Percentiles rank a stretch among this genome's conserved stretches.
These are phyloP conservation scores for Cartodere bifasciata DNA, from an alignment of 2,888 invertebrate species.

Conservation along the genomic window DNA sequence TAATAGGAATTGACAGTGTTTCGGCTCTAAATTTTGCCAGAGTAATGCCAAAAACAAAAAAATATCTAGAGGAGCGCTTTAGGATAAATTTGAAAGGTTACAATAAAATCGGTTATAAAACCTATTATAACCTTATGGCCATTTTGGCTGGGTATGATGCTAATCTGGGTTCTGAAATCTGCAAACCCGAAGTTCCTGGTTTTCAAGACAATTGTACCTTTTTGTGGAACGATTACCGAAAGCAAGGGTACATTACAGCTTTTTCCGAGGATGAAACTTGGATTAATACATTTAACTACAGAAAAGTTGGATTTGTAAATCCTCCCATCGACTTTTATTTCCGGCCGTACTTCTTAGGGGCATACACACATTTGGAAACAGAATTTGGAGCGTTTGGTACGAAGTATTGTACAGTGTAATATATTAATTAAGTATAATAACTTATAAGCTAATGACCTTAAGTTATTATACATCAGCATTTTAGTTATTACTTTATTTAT, in stretches of 20 bases:
- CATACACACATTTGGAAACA: too few relatives aligned
- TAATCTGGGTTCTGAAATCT: conserved; percentile 34
- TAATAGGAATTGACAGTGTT: conserved; percentile 77
- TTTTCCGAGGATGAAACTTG: conserved; percentile 65
- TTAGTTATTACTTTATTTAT: too few relatives aligned
- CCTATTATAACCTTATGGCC: conserved; percentile 82
- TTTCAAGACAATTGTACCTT: conserved; percentile 58
- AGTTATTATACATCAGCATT: too few relatives aligned
- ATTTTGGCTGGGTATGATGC: conserved; percentile 54
- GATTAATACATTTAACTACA: conserved; percentile 63
- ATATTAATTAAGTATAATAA: too few relatives aligned
- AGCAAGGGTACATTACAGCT: conserved; percentile 61
- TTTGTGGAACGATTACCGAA: conserved; percentile 64
- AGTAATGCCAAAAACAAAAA: conserved; percentile 59
- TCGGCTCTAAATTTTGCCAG: conserved; percentile 65
- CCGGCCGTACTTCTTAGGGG: too few relatives aligned
- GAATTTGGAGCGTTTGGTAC: too few relatives aligned
- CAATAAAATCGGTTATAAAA: conserved; percentile 73
- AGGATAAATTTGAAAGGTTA: conserved; percentile 30
- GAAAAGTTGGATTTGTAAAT: too few relatives aligned
- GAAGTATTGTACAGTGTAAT: too few relatives aligned
- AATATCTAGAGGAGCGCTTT: conserved; percentile 44
- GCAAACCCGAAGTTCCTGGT: conserved; percentile 36
- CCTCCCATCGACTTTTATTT: too few relatives aligned
- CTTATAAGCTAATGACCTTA: too few relatives aligned